phyloP scores from a whole-genome alignment of 2,888 invertebrate genomes.

The Scaptomyza tumidula region DNA sequence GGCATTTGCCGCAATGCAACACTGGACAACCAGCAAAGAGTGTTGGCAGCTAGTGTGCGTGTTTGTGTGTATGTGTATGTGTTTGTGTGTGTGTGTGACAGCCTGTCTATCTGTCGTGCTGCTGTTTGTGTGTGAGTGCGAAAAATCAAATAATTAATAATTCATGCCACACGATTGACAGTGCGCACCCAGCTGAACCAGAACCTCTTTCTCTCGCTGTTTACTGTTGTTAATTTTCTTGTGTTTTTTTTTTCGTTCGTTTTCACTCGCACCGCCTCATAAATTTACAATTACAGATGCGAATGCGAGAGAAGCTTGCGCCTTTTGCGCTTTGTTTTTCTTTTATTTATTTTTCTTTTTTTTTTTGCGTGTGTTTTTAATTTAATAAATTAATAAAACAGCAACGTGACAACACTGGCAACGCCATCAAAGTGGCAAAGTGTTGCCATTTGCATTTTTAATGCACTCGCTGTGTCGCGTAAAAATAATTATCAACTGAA shows the following conservation, averaged over 20 bases:
- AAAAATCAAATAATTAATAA: conserved; percentile 81
- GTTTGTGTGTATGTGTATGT: conserved; percentile 5
- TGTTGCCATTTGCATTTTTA: conserved; percentile 83
- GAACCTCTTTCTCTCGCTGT: conserved; percentile 47
- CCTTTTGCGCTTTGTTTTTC: conserved; percentile 38
- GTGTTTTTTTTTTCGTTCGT: conserved; percentile 17
- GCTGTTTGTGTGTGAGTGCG: conserved; percentile 45
- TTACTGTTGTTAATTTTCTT: conserved; percentile 10
- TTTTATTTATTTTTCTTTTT: conserved; percentile 44
- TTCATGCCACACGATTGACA: conserved; percentile 79
- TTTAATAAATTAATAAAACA: conserved; percentile 81
- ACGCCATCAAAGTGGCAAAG: conserved; percentile 81
- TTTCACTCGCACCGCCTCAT: conserved; percentile 54
- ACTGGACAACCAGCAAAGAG: conserved; percentile 40
- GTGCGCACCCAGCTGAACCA: conserved; percentile 49
- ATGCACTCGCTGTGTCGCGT: conserved; percentile 76
- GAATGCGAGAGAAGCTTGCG: conserved; percentile 38
- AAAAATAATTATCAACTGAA: conserved; percentile 82
- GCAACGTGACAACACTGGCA: conserved; percentile 78
- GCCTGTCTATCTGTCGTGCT: conserved; percentile 12
- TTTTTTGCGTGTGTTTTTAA: conserved; percentile 47
- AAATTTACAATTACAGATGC: conserved; percentile 79
- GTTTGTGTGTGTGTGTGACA: conserved; percentile 7
- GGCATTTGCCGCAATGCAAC: conserved; percentile 75
- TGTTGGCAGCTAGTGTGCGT: conserved; percentile 21